Conservation (phyloP, 2,113 vertebrate species). For the Microcebus lehilahytsara region DNA sequence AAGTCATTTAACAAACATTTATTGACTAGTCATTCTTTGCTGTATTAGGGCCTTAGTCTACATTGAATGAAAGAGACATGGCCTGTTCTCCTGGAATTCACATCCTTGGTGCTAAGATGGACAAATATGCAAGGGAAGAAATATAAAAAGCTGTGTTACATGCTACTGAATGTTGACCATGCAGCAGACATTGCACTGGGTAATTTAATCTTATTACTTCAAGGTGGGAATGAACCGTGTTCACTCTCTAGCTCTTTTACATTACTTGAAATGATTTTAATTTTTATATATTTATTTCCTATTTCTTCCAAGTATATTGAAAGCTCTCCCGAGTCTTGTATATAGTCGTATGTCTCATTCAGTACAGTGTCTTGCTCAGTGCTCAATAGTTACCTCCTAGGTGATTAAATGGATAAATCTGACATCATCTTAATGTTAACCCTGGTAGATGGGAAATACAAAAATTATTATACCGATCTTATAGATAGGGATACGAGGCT, state of each 20-base stretch:
- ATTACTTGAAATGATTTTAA: constrained; percentile 23
- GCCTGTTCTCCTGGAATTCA: background rate
- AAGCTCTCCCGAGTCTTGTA: background rate
- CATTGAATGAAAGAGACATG: background rate
- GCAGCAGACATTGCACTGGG: background rate
- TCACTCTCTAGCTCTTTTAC: background rate
- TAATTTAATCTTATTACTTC: background rate
- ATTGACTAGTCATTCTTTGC: background rate
- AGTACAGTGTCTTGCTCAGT: background rate
- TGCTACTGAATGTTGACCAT: background rate
- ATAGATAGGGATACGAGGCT: background rate
- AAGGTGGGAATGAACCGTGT: background rate
- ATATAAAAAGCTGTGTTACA: background rate
- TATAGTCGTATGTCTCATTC: background rate
- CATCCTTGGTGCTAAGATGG: background rate
- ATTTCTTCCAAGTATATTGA: background rate
- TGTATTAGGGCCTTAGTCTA: background rate
- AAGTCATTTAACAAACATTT: background rate
- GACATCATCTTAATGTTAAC: background rate
- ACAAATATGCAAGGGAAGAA: background rate
- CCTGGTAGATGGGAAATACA: background rate
- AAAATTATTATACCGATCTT: background rate
- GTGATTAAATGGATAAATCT: background rate
- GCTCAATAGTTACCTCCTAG: background rate
- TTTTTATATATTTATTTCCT: constrained; percentile 1